These are phyloP conservation scores for Rhyacophila evoluta DNA, from an alignment of 2,888 invertebrate species.

Conservation along the genomic window DNA sequence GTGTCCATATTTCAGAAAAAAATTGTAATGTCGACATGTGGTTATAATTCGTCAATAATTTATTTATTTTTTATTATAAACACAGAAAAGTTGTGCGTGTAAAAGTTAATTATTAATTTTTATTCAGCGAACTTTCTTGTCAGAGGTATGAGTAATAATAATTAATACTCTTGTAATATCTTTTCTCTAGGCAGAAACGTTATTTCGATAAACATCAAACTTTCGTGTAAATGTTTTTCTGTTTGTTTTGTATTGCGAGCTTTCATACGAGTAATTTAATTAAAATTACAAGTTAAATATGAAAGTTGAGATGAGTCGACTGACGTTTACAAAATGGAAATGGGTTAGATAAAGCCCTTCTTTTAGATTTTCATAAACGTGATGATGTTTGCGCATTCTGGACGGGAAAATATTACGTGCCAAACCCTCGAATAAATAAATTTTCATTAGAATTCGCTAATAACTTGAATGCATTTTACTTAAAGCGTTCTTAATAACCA, in stretches of 20 bases:
- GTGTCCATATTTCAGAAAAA: too few species aligned
- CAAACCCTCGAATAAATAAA: not conserved
- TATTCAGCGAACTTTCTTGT: too few species aligned
- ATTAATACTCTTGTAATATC: too few species aligned
- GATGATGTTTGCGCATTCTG: not conserved
- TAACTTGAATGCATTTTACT: not conserved
- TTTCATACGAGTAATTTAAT: constrained; percentile 6
- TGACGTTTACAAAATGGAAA: not conserved
- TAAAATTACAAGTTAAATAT: constrained; percentile 24
- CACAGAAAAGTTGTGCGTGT: too few species aligned
- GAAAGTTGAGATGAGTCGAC: not conserved
- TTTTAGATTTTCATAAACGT: not conserved
- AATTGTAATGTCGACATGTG: too few species aligned
- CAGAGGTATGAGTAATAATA: too few species aligned
- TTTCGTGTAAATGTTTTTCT: not conserved
- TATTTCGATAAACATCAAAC: constrained; percentile 5
- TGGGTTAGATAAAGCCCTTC: not conserved
- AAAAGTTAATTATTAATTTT: too few species aligned
- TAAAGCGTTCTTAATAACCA: not conserved
- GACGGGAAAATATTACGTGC: not conserved
- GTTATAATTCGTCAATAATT: too few species aligned
- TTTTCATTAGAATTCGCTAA: not conserved
- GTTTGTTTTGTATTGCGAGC: constrained; percentile 13
- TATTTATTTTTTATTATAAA: too few species aligned
- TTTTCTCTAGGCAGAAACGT: not conserved